Percentiles rank a stretch among this genome's conserved stretches.
These are phyloP conservation scores for Eclectus roratus DNA, from an alignment of 2,113 vertebrate genomes.

Conservation along the genomic window DNA sequence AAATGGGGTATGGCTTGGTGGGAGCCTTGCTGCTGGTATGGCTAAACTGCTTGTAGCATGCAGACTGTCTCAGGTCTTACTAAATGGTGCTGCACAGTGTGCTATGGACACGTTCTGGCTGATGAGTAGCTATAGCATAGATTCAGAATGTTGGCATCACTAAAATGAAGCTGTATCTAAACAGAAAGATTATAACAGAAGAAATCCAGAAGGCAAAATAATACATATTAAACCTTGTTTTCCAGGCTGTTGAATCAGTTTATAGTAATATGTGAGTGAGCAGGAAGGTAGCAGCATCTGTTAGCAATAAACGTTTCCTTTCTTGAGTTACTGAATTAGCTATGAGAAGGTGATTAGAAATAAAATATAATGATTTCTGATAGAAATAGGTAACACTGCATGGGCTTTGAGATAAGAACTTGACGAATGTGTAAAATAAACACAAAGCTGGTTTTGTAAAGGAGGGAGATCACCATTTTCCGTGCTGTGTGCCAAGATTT, in stretches of 20 bases:
- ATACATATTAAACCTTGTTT: conserved; percentile 9
- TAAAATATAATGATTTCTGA: conserved; percentile 47
- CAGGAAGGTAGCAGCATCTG: conserved; percentile 59
- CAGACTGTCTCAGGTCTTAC: accelerated
- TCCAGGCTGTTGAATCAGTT: conserved; percentile 15
- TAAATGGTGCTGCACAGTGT: accelerated
- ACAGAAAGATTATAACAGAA: neutral
- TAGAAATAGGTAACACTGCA: conserved; percentile 18
- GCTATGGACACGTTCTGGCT: neutral
- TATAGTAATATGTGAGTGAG: neutral
- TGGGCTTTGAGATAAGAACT: conserved; percentile 62
- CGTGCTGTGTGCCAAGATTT: conserved; percentile 44
- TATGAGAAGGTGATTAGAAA: conserved; percentile 48
- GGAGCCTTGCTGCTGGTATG: accelerated
- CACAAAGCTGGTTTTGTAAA: conserved; percentile 43
- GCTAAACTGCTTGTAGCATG: neutral
- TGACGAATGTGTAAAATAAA: conserved; percentile 57
- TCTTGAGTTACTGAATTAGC: conserved; percentile 46
- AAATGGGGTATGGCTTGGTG: accelerated
- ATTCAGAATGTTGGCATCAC: neutral
- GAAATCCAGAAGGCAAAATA: conserved; percentile 13
- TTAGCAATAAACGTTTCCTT: conserved; percentile 55
- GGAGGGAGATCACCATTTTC: conserved; percentile 35
- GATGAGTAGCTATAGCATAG: neutral
- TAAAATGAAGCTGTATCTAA: neutral